phyloP scores from a whole-genome alignment of 2,888 invertebrate genomes.

The Tetrapedia diversipes region DNA sequence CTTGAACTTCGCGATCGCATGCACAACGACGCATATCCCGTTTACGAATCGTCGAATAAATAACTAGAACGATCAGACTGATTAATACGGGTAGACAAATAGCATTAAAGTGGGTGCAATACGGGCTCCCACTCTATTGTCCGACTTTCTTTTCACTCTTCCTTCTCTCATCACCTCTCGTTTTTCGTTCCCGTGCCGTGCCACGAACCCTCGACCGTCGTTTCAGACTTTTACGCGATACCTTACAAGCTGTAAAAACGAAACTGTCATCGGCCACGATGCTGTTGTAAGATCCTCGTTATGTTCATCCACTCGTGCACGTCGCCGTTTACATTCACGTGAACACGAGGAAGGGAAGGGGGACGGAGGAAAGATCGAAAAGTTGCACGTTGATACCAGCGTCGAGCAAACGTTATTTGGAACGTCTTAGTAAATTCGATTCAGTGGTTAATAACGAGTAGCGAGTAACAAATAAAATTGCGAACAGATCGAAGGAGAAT shows the following conservation, averaged over 20 bases:
- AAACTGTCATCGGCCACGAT: slow-evolving; percentile 27
- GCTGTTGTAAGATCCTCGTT: slow-evolving; percentile 38
- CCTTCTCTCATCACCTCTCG: not conserved
- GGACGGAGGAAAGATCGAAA: not conserved
- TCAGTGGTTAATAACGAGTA: no score
- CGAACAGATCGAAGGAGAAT: no score
- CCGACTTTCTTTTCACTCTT: not conserved
- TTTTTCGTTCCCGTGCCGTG: not conserved
- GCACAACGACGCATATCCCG: not conserved
- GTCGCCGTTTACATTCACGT: slow-evolving; percentile 25
- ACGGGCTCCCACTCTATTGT: not conserved
- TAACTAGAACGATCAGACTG: slow-evolving; percentile 62
- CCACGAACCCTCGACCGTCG: slow-evolving; percentile 3
- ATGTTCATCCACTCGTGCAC: slow-evolving; percentile 28
- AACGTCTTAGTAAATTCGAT: no score
- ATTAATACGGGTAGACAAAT: slow-evolving; percentile 55
- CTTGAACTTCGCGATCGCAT: not conserved
- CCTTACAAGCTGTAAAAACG: slow-evolving; percentile 52
- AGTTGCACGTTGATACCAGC: no score
- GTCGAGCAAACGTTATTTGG: no score
- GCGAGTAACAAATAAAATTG: no score
- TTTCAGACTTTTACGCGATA: slow-evolving; percentile 32
- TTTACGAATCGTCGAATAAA: slow-evolving; percentile 59
- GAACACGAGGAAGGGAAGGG: not conserved
- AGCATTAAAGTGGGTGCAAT: slow-evolving; percentile 23